A percentile compares a stretch with the other conserved stretches of the same genome.
phyloP scores from a whole-genome alignment of 2,113 vertebrate species.

The Orientallactaga bullata region DNA sequence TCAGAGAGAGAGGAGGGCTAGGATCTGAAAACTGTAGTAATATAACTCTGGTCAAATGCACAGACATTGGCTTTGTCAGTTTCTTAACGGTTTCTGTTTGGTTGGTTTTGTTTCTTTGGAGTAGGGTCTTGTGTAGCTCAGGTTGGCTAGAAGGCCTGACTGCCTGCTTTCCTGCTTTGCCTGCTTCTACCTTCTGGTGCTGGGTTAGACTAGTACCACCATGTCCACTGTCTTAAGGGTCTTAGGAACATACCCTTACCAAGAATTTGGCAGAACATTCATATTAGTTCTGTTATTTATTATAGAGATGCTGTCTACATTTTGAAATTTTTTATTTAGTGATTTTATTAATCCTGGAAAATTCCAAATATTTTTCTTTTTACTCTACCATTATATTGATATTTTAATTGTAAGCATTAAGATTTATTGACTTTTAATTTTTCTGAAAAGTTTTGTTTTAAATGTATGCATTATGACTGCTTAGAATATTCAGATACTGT shows the following conservation, averaged over 20 bases:
- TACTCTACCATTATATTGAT: background rate
- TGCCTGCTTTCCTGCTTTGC: too few species aligned
- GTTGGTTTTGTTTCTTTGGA: background rate
- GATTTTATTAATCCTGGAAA: constrained; percentile 48
- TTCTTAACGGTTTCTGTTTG: constrained; percentile 19
- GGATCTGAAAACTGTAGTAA: constrained; percentile 73
- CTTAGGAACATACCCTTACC: constrained; percentile 31
- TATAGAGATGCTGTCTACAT: constrained; percentile 55
- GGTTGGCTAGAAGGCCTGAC: background rate
- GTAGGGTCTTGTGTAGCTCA: background rate
- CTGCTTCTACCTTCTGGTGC: background rate
- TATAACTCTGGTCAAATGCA: constrained; percentile 69
- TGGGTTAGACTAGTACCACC: background rate
- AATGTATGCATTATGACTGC: background rate
- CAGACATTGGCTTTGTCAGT: constrained; percentile 69
- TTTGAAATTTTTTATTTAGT: constrained; percentile 65
- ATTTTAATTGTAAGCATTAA: constrained; percentile 43
- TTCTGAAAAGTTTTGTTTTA: constrained; percentile 64
- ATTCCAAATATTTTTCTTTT: background rate
- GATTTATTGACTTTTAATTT: constrained; percentile 58
- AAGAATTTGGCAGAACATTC: constrained; percentile 66
- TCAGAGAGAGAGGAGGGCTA: background rate
- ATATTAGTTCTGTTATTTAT: constrained; percentile 73
- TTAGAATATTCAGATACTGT: constrained; percentile 30
- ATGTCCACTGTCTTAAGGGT: constrained; percentile 50